Conservation (phyloP, 2,797 vertebrate species). For the Microctenopoma steveboyesi region DNA sequence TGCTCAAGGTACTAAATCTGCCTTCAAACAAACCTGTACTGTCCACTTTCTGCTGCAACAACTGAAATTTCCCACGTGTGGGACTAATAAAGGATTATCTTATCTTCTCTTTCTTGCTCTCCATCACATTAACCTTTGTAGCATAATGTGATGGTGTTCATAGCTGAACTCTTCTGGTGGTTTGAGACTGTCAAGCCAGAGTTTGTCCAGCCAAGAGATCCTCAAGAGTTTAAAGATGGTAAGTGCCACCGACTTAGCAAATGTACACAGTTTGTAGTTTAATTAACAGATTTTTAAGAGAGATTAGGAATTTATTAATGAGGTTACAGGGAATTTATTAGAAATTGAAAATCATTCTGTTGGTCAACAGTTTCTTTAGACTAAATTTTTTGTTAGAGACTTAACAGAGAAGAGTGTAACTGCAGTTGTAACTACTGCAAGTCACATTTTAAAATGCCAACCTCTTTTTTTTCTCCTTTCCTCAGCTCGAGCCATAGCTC, state of each 20-base stretch:
- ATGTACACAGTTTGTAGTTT: background rate
- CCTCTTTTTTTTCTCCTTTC: background rate
- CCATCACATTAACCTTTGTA: slow-evolving; percentile 52
- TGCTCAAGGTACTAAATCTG: slow-evolving; percentile 89
- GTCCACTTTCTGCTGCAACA: too few species aligned
- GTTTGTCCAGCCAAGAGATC: slow-evolving; percentile 94
- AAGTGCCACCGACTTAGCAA: slow-evolving; percentile 46
- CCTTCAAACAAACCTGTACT: background rate
- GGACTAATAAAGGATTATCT: too few species aligned
- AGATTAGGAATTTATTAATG: too few species aligned
- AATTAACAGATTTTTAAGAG: too few species aligned
- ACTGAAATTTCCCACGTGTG: too few species aligned
- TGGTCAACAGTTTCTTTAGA: too few species aligned
- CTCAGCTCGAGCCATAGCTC: slow-evolving; percentile 88
- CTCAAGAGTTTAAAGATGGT: slow-evolving; percentile 96
- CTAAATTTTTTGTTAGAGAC: too few species aligned
- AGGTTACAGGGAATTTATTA: too few species aligned
- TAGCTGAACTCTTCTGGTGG: slow-evolving; percentile 99
- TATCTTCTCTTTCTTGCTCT: background rate
- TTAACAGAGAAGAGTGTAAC: background rate
- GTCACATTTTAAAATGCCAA: background rate
- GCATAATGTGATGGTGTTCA: slow-evolving; percentile 98
- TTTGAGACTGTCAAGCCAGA: slow-evolving; percentile 97
- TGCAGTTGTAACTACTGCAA: background rate
- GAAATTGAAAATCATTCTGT: too few species aligned